These are phyloP conservation scores for Lota lota DNA, from an alignment of 2,113 vertebrate genomes.

Conservation along the genomic window DNA sequence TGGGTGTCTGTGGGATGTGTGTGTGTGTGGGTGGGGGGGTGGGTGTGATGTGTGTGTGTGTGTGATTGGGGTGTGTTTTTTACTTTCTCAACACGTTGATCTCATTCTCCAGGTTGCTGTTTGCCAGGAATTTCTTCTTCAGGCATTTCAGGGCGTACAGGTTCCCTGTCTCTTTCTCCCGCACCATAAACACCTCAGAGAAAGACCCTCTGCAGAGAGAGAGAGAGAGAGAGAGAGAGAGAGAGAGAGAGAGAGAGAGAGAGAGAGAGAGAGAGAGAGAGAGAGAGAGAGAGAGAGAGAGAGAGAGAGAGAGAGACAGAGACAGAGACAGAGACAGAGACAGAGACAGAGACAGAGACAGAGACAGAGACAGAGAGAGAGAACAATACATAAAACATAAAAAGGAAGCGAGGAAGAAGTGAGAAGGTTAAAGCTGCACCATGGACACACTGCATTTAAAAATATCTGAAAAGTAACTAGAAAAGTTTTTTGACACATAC, in stretches of 20 bases:
- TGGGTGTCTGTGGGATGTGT: too few species aligned
- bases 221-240: constrained; percentile 1
- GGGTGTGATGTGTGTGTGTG: too few species aligned
- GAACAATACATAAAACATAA: too few species aligned
- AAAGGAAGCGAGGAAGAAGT: too few species aligned
- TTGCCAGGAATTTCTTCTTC: constrained; percentile 84
- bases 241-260: not conserved
- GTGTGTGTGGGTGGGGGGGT: constrained; percentile 1
- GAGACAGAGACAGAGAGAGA: constrained; percentile 2
- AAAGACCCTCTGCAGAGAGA: constrained; percentile 83
- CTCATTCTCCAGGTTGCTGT: constrained; percentile 91
- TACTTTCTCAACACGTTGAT: constrained; percentile 89
- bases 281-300: not conserved
- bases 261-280: not conserved
- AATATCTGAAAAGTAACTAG: too few species aligned
- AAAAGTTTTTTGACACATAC: too few species aligned
- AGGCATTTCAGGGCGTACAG: constrained; percentile 92
- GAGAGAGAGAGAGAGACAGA: too few species aligned
- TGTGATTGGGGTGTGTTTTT: not conserved
- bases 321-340: too few species aligned
- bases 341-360: constrained; percentile 77
- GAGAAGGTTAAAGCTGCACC: too few species aligned
- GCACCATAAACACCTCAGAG: constrained; percentile 90
- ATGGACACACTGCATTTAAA: too few species aligned
- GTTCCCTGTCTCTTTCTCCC: constrained; percentile 83